Conservation (phyloP, 92 coral and sea anemone species). For the Zoanthus sociatus region DNA sequence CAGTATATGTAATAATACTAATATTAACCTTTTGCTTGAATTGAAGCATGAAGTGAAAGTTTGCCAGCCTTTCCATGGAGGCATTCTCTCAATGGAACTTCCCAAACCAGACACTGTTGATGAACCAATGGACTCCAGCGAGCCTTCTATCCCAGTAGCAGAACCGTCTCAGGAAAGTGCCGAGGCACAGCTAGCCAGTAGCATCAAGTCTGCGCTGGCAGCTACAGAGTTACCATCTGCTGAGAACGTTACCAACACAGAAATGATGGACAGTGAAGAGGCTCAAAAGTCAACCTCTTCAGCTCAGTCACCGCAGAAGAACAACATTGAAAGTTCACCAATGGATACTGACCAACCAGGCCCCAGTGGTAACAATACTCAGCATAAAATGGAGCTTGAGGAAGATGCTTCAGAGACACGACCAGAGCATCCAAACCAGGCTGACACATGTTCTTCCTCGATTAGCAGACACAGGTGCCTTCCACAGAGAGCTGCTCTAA, state of each 20-base stretch:
- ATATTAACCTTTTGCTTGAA: not conserved
- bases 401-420: slow-evolving; percentile 43
- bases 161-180: slow-evolving; percentile 57
- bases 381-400: slow-evolving; percentile 56
- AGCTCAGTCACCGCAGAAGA: slow-evolving; percentile 25
- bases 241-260: slow-evolving; percentile 64
- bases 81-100: slow-evolving; percentile 85
- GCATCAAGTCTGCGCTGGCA: slow-evolving; percentile 40
- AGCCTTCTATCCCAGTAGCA: slow-evolving; percentile 61
- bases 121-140: slow-evolving; percentile 89
- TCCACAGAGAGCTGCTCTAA: slow-evolving; percentile 96
- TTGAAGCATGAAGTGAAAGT: slow-evolving; percentile 88
- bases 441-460: slow-evolving; percentile 50
- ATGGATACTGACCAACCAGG: slow-evolving; percentile 43
- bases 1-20: too few relatives aligned
- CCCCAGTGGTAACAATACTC: slow-evolving; percentile 64
- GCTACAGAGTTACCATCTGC: slow-evolving; percentile 17
- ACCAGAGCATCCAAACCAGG: not conserved
- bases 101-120: slow-evolving; percentile 80
- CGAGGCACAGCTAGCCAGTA: slow-evolving; percentile 37
- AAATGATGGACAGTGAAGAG: slow-evolving; percentile 46
- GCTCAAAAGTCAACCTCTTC: slow-evolving; percentile 32
- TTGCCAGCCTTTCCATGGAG: slow-evolving; percentile 90
- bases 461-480: slow-evolving; percentile 88
- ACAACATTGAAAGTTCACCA: slow-evolving; percentile 15